Evolutionary conservation across 2,797 vertebrate species (phyloP), one percentile per base, ranked within the genome.

Genomic region (Cossypha niveicapilla): DNA sequence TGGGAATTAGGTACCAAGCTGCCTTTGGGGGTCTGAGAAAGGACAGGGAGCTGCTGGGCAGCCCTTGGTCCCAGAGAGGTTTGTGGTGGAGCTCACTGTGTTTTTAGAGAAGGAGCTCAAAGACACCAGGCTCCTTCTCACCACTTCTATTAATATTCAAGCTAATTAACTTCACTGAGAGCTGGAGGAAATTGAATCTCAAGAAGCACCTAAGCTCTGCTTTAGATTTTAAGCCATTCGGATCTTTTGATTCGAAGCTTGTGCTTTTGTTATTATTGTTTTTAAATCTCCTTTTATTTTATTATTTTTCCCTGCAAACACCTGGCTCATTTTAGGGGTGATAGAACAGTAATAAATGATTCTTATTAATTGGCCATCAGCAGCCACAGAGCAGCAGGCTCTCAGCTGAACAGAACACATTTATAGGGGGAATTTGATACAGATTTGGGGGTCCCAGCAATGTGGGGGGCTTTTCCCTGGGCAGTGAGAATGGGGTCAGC

Each of bases 101-200:
- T 7, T 78, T 51, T 32, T 24, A 48, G 24, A 57, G 62, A 81
- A 65, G 62, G 53, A 93, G 34, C 39, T 73, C 21, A 63, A 87
- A 63, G 44, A 34, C 17, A 19, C 30, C 53, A 62, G 66, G 60
- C 63, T 86, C 81, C 71, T 87, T 92, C 86, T 90, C 67, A 74
- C 67, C 22, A 39, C 25, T 86, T 66, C 72, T 88, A 93, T 91
- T 90, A 93, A 90, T 93, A 94, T 88, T 91, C 71, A 21, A 74
- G 75, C 62, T 80, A 95, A 96, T 89, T 93, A 94, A 85, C 66
- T 89, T 86, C 47, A n/a, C 42, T 25, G 62, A 83, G 78, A 68
- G 39, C 86, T 51, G 86, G 65, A 96, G 65, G 90, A 96, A 93
- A 94, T 92, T 91, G 88, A 91, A 94, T 95, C 77, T 91, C 57